These are phyloP conservation scores for Napeogenes inachia DNA, from an alignment of 2,888 invertebrate genomes.

Conservation along the genomic window DNA sequence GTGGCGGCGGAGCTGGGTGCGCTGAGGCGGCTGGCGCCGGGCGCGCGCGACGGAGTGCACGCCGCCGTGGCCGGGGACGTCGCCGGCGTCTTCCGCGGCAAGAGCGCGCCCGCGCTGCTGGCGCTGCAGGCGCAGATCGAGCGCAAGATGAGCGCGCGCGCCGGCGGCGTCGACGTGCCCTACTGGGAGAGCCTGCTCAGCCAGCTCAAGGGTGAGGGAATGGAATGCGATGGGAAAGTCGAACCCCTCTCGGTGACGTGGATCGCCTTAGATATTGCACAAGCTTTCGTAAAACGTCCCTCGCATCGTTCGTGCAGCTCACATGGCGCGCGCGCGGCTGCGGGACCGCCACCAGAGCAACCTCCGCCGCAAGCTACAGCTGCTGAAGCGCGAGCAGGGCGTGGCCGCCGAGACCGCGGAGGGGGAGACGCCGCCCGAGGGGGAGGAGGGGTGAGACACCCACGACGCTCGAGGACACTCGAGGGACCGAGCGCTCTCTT, in stretches of 20 bases:
- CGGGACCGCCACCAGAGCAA: conserved; percentile 95
- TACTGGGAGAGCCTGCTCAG: conserved; percentile 98
- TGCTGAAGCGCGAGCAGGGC: conserved; percentile 91
- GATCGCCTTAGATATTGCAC: no score
- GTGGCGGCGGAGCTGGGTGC: conserved; percentile 95
- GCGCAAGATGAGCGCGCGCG: conserved; percentile 87
- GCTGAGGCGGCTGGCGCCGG: conserved; percentile 82
- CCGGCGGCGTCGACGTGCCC: conserved; percentile 95
- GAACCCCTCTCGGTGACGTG: no score
- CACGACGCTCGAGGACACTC: no score
- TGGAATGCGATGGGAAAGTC: no score
- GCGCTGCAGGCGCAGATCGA: conserved; percentile 91
- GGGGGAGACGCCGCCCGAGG: neutral
- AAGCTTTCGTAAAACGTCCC: no score
- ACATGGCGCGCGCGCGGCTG: conserved; percentile 94
- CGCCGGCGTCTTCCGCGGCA: conserved; percentile 85
- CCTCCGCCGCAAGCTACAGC: conserved; percentile 89
- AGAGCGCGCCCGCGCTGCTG: conserved; percentile 88
- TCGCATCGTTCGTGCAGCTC: conserved; percentile 76
- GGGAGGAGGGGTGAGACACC: conserved; percentile 10
- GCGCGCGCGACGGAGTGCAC: conserved; percentile 88
- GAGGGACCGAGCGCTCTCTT: no score
- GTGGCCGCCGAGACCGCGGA: conserved; percentile 35
- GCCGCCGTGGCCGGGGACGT: conserved; percentile 94
- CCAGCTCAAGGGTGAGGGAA: conserved; percentile 85